Conservation (phyloP, 2,797 vertebrate species). For the Halcyon badia region DNA sequence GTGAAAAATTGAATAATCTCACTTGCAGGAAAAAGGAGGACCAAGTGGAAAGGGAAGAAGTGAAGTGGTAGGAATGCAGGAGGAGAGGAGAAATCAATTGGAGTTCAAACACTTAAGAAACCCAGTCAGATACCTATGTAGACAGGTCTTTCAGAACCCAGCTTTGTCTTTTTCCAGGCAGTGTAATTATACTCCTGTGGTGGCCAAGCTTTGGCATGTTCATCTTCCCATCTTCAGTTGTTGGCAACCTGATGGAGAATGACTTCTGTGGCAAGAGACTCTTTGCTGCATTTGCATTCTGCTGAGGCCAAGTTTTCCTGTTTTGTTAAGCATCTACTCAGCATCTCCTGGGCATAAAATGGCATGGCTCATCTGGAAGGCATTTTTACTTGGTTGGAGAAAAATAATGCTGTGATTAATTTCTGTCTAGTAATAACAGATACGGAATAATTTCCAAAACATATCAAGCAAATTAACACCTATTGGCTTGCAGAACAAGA, state of each 20-base stretch:
- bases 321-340: background rate
- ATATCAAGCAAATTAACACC: background rate
- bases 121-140: background rate
- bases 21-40: background rate
- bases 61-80: background rate
- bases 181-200: background rate
- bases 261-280: background rate
- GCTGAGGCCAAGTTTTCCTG: background rate
- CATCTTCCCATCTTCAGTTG: background rate
- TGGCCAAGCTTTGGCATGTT: background rate
- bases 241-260: background rate
- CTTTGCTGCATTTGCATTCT: background rate
- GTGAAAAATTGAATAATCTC: background rate
- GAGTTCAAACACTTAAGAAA: background rate
- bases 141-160: background rate
- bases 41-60: background rate
- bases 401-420: background rate
- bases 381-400: background rate
- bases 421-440: background rate
- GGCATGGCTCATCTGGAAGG: background rate
- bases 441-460: background rate
- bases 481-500: slow-evolving; percentile 9
- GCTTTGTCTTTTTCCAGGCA: background rate
- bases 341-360: background rate
- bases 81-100: background rate